Evolutionary conservation across 2,888 invertebrate species (phyloP).

Genomic region (Idaea dimidiata): DNA sequence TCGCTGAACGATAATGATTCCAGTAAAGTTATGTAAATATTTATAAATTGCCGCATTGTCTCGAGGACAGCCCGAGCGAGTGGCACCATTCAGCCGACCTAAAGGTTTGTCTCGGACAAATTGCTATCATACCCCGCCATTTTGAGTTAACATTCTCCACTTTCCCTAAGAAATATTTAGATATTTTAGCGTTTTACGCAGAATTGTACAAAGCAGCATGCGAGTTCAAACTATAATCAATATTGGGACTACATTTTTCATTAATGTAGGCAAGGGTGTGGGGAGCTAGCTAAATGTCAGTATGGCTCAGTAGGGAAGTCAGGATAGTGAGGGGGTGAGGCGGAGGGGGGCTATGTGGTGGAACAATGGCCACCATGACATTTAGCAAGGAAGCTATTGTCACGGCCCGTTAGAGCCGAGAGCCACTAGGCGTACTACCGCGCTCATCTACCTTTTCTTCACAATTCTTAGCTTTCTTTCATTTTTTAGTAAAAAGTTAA

Average conservation of each 20-base stretch:
- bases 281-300: slow-evolving; percentile 69
- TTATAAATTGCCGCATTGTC: slow-evolving; percentile 23
- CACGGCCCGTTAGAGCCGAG: slow-evolving; percentile 71
- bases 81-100: slow-evolving; percentile 60
- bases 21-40: neutral
- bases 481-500: slow-evolving; percentile 14
- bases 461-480: slow-evolving; percentile 45
- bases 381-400: slow-evolving; percentile 80
- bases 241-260: slow-evolving; percentile 63
- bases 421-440: slow-evolving; percentile 67
- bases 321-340: slow-evolving; percentile 42
- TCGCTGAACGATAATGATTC: neutral
- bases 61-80: slow-evolving; percentile 51
- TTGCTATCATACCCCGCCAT: slow-evolving; percentile 76
- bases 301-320: slow-evolving; percentile 52
- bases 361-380: slow-evolving; percentile 80
- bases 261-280: slow-evolving; percentile 61
- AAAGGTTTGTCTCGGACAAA: slow-evolving; percentile 75
- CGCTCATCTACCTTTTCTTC: slow-evolving; percentile 55
- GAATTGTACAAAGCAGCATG: slow-evolving; percentile 14
- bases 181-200: slow-evolving; percentile 25
- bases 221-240: slow-evolving; percentile 44
- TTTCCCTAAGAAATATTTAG: slow-evolving; percentile 48
- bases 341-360: slow-evolving; percentile 41
- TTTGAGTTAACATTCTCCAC: slow-evolving; percentile 69